These are phyloP conservation scores for Eupithecia centaureata DNA, from an alignment of 2,888 invertebrate species.

Conservation along the genomic window DNA sequence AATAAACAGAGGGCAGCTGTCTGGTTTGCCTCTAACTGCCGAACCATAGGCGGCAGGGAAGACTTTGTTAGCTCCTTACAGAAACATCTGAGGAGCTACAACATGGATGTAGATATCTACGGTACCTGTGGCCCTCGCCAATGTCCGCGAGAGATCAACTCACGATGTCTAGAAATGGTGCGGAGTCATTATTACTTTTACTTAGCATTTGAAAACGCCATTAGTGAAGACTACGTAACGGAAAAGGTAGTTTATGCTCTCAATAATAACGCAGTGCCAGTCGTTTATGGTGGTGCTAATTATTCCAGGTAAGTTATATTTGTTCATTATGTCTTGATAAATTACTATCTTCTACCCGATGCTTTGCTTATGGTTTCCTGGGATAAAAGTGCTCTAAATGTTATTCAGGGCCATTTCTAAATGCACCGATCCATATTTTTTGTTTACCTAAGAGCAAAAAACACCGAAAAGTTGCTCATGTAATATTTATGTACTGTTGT, in stretches of 20 bases:
- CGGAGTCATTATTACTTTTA: conserved; percentile 67
- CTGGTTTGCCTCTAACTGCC: conserved; percentile 69
- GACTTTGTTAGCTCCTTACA: conserved; percentile 51
- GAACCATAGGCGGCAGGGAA: conserved; percentile 60
- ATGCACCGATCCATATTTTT: too few species aligned
- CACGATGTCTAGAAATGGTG: conserved; percentile 56
- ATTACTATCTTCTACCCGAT: neutral
- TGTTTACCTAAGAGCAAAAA: neutral
- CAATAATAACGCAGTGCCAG: conserved; percentile 85
- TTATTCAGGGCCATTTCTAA: too few species aligned
- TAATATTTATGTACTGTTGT: neutral
- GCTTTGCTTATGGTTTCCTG: too few species aligned
- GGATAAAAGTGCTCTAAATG: neutral
- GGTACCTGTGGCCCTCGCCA: conserved; percentile 61
- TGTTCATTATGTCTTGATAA: neutral
- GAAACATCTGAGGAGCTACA: conserved; percentile 51
- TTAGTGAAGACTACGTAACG: conserved; percentile 72
- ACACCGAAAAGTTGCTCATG: neutral
- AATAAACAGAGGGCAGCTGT: conserved; percentile 58
- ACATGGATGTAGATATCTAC: conserved; percentile 59
- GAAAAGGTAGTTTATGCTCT: conserved; percentile 71
- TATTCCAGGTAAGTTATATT: conserved; percentile 72
- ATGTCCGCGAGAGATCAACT: conserved; percentile 58
- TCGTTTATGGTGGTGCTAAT: conserved; percentile 87
- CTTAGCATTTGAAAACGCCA: conserved; percentile 69